phyloP scores from a whole-genome alignment of 2,113 vertebrate species.

The Casuarius casuarius region DNA sequence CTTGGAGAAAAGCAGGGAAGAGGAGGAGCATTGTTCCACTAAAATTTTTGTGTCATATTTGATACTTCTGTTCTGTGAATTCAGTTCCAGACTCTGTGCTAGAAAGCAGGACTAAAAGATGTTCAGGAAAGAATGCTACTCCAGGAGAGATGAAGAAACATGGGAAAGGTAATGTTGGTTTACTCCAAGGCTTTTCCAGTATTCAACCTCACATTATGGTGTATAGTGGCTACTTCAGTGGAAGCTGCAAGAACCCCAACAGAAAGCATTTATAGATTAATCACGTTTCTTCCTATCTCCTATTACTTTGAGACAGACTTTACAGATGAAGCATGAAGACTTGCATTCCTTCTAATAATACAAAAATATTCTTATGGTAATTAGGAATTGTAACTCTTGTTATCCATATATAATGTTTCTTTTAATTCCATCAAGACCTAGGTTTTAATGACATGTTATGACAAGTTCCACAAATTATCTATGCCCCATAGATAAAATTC shows the following conservation, averaged over 20 bases:
- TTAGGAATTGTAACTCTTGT: not conserved
- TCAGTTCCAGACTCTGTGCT: not conserved
- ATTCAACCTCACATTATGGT: not conserved
- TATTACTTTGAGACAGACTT: not conserved
- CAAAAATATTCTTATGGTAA: not conserved
- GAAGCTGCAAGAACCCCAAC: not conserved
- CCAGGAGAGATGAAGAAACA: not conserved
- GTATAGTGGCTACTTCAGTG: not conserved
- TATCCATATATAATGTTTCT: not conserved
- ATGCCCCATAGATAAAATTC: slow-evolving; percentile 40
- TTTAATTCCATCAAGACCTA: not conserved
- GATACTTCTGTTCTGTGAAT: not conserved
- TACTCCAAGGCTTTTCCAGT: not conserved
- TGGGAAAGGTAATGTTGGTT: not conserved
- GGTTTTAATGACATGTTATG: not conserved
- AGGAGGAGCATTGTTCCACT: not conserved
- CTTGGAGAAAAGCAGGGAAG: not conserved
- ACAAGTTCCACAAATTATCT: slow-evolving; percentile 1
- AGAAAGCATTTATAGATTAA: not conserved
- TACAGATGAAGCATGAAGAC: not conserved
- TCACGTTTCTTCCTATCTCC: not conserved
- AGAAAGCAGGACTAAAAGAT: not conserved
- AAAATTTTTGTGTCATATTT: not conserved
- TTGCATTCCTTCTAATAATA: not conserved
- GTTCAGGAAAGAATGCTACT: not conserved